Percentiles rank a stretch among this genome's conserved stretches.
These are phyloP conservation scores for Alligator sinensis DNA, from an alignment of 2,113 vertebrate genomes.

Conservation along the genomic window DNA sequence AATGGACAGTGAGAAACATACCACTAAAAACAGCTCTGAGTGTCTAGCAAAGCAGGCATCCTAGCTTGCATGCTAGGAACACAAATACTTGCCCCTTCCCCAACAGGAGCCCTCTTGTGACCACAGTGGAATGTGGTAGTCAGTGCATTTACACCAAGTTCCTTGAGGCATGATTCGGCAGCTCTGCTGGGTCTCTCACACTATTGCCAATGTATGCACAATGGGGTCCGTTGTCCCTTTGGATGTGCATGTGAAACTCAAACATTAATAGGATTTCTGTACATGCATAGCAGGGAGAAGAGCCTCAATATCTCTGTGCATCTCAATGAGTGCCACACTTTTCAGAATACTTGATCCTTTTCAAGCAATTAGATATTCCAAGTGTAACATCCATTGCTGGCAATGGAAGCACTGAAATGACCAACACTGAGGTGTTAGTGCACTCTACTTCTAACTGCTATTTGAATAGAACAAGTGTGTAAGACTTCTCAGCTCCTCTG, in stretches of 20 bases:
- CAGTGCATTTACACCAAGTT: constrained; percentile 52
- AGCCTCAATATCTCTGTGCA: constrained; percentile 37
- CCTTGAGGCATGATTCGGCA: neutral
- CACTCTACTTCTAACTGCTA: neutral
- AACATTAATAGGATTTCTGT: neutral
- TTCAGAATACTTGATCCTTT: constrained; percentile 29
- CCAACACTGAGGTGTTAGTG: neutral
- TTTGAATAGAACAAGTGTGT: neutral
- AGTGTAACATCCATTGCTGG: constrained; percentile 53
- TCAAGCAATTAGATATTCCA: neutral
- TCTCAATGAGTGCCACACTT: constrained; percentile 56
- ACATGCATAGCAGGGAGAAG: constrained; percentile 4
- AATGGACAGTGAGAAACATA: neutral
- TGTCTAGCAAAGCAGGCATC: neutral
- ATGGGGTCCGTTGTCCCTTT: constrained; percentile 20
- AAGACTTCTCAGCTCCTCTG: neutral
- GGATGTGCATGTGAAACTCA: neutral
- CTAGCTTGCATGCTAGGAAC: neutral
- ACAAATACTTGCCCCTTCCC: neutral
- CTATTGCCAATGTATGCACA: constrained; percentile 59
- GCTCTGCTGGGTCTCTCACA: neutral
- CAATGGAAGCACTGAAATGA: constrained; percentile 30
- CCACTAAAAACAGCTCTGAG: neutral
- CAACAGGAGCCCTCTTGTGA: neutral
- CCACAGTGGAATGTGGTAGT: neutral